Evolutionary conservation across 2,797 vertebrate species (phyloP).

Genomic region (Sylvia borin): DNA sequence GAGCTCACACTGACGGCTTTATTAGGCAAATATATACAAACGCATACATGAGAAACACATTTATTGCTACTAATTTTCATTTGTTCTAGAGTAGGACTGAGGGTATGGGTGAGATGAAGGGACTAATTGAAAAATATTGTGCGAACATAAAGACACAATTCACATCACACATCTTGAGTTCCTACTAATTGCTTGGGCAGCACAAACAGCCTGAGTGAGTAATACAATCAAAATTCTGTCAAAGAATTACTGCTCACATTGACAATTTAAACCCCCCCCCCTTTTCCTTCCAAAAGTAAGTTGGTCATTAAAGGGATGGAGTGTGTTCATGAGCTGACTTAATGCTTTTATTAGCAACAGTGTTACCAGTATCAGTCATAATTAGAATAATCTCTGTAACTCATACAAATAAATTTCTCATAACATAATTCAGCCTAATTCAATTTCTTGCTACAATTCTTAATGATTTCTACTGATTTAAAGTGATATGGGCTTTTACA

Average conservation of each 20-base stretch:
- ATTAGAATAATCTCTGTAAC: neutral
- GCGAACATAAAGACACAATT: neutral
- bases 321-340: neutral
- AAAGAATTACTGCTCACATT: neutral
- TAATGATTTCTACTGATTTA: neutral
- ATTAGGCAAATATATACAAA: neutral
- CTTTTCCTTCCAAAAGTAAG: neutral
- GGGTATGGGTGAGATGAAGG: neutral
- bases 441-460: neutral
- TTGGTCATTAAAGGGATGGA: neutral
- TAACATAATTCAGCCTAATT: neutral
- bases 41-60: neutral
- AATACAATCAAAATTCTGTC: neutral
- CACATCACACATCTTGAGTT: rapidly evolving
- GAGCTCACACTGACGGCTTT: neutral
- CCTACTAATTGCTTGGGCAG: neutral
- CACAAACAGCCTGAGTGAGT: neutral
- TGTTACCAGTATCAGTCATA: neutral
- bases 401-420: neutral
- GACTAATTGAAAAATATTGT: neutral
- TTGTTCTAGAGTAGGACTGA: neutral
- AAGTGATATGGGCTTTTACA: neutral
- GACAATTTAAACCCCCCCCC: neutral
- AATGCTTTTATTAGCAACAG: neutral
- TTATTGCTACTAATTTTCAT: neutral